Conservation (phyloP, 1,140 invertebrate species). For the Coboldia fuscipes region DNA sequence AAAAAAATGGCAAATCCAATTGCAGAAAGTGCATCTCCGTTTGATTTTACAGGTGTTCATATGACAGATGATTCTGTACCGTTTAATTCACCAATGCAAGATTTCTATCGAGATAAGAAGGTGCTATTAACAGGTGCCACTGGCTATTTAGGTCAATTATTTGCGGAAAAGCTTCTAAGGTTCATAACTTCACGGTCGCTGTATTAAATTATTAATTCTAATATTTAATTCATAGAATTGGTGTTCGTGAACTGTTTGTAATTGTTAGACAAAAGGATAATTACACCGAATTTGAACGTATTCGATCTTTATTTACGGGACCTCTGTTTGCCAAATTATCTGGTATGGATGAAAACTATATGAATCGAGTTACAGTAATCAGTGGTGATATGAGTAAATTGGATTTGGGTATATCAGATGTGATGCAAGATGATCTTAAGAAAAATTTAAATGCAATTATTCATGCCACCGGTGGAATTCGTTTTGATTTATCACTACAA, state of each 20-base stretch:
- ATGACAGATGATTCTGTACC: too few species aligned
- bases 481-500: slow-evolving; percentile 56
- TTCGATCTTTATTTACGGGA: slow-evolving; percentile 33
- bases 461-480: slow-evolving; percentile 63
- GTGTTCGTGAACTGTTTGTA: slow-evolving; percentile 51
- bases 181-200: too few species aligned
- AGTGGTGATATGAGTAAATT: slow-evolving; percentile 10
- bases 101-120: slow-evolving; percentile 10
- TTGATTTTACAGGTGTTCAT: too few species aligned
- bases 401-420: slow-evolving; percentile 31
- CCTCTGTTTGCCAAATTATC: too few species aligned
- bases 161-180: slow-evolving; percentile 3
- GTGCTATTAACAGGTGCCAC: slow-evolving; percentile 12
- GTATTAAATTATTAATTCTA: too few species aligned
- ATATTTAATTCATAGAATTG: too few species aligned
- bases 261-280: slow-evolving; percentile 53
- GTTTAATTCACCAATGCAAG: slow-evolving; percentile 6
- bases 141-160: slow-evolving; percentile 2
- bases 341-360: not conserved
- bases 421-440: slow-evolving; percentile 26
- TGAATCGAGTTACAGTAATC: slow-evolving; percentile 6
- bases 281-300: slow-evolving; percentile 32
- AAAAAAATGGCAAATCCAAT: too few species aligned
- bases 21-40: too few species aligned
- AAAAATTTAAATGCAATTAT: slow-evolving; percentile 42